Evolutionary conservation across 1,140 invertebrate genomes (phyloP).

Genomic region (Atta colombica): DNA sequence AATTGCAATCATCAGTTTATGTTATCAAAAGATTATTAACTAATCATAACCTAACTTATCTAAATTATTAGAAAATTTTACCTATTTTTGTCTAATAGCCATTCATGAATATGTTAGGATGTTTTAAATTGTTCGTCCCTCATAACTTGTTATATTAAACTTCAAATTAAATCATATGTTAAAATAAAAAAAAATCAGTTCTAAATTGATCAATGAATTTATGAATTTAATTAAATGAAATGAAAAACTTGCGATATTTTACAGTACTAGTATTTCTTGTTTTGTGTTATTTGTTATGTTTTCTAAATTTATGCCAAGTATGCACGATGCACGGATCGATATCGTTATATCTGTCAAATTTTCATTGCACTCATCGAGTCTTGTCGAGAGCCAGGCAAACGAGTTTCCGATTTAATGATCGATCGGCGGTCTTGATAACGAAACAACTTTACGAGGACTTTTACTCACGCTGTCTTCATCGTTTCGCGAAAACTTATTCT

Average conservation of each 20-base stretch:
- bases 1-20: too few relatives aligned
- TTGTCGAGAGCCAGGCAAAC: background rate
- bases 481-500: slow-evolving; percentile 39
- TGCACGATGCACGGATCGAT: background rate
- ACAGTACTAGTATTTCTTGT: background rate
- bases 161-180: too few relatives aligned
- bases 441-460: slow-evolving; percentile 49
- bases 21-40: too few relatives aligned
- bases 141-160: too few relatives aligned
- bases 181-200: background rate
- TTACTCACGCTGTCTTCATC: slow-evolving; percentile 48
- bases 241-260: too few relatives aligned
- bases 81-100: too few relatives aligned
- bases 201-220: background rate
- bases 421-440: slow-evolving; percentile 34
- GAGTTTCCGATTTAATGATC: slow-evolving; percentile 38
- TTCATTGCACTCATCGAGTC: slow-evolving; percentile 6
- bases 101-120: too few relatives aligned
- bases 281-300: too few relatives aligned
- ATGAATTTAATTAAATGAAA: background rate
- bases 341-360: slow-evolving; percentile 19
- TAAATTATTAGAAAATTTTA: too few relatives aligned
- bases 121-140: too few relatives aligned
- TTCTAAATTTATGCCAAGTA: background rate
- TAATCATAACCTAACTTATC: too few relatives aligned